These are phyloP conservation scores for Antheraea pernyi DNA, from an alignment of 1,140 invertebrate genomes.

Conservation along the genomic window DNA sequence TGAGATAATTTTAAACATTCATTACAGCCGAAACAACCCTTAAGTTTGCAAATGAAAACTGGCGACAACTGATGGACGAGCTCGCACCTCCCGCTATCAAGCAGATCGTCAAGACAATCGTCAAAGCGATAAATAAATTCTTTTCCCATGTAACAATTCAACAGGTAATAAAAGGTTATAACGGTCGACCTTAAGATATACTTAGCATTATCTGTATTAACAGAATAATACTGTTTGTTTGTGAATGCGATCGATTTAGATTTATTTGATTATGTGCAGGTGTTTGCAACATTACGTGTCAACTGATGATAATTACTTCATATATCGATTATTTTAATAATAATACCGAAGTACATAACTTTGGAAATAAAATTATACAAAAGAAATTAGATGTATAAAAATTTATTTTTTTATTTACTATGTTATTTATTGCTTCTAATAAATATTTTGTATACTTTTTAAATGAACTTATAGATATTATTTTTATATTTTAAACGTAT, in stretches of 20 bases:
- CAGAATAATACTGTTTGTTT: not conserved
- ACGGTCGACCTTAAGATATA: not conserved
- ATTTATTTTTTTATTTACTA: no score
- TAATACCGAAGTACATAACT: no score
- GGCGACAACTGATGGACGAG: constrained; percentile 81
- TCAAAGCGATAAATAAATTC: constrained; percentile 74
- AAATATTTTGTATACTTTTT: no score
- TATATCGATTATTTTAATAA: no score
- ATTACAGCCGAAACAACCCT: constrained; percentile 80
- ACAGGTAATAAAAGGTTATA: constrained; percentile 49
- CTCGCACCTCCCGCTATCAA: constrained; percentile 68
- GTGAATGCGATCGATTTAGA: not conserved
- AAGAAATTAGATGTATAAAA: no score
- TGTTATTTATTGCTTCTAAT: no score
- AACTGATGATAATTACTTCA: not conserved
- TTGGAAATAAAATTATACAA: no score
- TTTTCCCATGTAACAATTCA: constrained; percentile 55
- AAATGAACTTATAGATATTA: no score
- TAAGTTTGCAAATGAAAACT: constrained; percentile 83
- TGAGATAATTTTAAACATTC: constrained; percentile 1
- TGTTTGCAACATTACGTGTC: not conserved
- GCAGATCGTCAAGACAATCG: constrained; percentile 60
- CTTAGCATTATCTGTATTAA: not conserved
- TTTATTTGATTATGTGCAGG: not conserved
- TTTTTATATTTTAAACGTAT: no score